Evolutionary conservation across 1,140 invertebrate species (phyloP).

Genomic region (Oncopodura yosiiana): DNA sequence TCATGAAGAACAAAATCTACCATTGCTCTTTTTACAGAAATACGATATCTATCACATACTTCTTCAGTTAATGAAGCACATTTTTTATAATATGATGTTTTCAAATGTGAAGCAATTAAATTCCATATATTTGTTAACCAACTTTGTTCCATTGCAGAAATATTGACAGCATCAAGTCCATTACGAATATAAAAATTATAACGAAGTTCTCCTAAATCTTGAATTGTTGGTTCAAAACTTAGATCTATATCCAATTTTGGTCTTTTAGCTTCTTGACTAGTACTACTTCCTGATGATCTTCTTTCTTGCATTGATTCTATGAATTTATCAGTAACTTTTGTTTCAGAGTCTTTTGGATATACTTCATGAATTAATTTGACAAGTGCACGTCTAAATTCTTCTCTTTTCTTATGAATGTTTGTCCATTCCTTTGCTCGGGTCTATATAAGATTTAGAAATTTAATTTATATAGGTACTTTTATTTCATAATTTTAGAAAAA

Average conservation of each 20-base stretch:
- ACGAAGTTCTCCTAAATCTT: slow-evolving; percentile 58
- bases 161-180: slow-evolving; percentile 74
- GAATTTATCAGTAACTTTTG: slow-evolving; percentile 4
- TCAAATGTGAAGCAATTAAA: slow-evolving; percentile 39
- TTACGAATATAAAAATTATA: slow-evolving; percentile 85
- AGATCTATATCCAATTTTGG: slow-evolving; percentile 12
- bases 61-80: slow-evolving; percentile 41
- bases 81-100: slow-evolving; percentile 7
- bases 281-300: neutral
- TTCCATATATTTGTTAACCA: slow-evolving; percentile 48
- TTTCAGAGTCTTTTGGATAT: slow-evolving; percentile 3
- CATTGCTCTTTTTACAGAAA: slow-evolving; percentile 76
- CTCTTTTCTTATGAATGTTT: slow-evolving; percentile 58
- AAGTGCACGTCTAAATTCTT: slow-evolving; percentile 68
- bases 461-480: neutral
- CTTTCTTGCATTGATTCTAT: neutral
- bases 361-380: slow-evolving; percentile 56
- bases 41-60: slow-evolving; percentile 63
- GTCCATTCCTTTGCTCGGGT: slow-evolving; percentile 47
- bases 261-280: slow-evolving; percentile 12
- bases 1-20: slow-evolving; percentile 79
- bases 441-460: slow-evolving; percentile 6
- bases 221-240: slow-evolving; percentile 19
- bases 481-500: neutral
- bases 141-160: slow-evolving; percentile 58